These are phyloP conservation scores for Parapsyche elsis DNA, from an alignment of 1,140 invertebrate genomes.

Conservation along the genomic window DNA sequence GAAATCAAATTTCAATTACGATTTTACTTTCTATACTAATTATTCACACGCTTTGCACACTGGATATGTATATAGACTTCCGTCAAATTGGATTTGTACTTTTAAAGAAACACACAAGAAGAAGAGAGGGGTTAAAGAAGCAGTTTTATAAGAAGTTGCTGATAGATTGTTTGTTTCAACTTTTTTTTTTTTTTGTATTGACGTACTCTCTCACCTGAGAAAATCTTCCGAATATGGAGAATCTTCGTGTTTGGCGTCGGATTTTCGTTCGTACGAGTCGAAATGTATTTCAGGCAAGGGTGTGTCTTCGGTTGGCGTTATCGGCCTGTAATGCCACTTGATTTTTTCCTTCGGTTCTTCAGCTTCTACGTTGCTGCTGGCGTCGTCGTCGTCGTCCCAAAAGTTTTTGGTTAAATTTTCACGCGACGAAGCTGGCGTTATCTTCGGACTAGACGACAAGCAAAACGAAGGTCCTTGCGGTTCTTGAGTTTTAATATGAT, in stretches of 20 bases:
- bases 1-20: conserved; percentile 50
- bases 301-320: conserved; percentile 57
- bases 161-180: neutral
- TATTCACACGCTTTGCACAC: conserved; percentile 2
- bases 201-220: conserved; percentile 63
- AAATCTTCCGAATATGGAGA: conserved; percentile 63
- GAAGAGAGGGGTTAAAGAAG: conserved; percentile 10
- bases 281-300: conserved; percentile 65
- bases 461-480: conserved; percentile 58
- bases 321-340: conserved; percentile 63
- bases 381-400: conserved; percentile 57
- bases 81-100: conserved; percentile 6
- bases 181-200: neutral
- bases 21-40: no score
- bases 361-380: conserved; percentile 50
- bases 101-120: neutral
- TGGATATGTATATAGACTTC: neutral
- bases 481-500: conserved; percentile 59
- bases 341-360: conserved; percentile 61
- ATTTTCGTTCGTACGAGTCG: conserved; percentile 63
- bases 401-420: conserved; percentile 50
- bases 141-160: neutral
- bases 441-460: conserved; percentile 52
- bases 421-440: conserved; percentile 28
- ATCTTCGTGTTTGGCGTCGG: conserved; percentile 55